These are phyloP conservation scores for Arrhamphus sclerolepis DNA, from an alignment of 2,797 vertebrate species.

Conservation along the genomic window DNA sequence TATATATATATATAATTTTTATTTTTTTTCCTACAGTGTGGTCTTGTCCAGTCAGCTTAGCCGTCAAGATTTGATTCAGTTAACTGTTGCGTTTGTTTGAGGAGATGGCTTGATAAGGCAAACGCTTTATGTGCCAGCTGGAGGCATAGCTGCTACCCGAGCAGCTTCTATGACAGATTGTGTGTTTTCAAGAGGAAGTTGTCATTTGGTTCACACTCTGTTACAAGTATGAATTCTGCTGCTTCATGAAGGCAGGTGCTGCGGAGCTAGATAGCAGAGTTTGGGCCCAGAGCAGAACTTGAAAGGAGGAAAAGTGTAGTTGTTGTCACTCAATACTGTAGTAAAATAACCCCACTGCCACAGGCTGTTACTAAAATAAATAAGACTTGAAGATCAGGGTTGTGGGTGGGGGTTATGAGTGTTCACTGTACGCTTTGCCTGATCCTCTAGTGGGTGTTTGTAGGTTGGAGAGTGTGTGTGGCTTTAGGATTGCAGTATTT, in stretches of 20 bases:
- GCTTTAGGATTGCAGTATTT: slow-evolving; percentile 30
- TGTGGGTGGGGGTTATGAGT: slow-evolving; percentile 57
- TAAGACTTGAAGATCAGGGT: slow-evolving; percentile 58
- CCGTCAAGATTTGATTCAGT: slow-evolving; percentile 37
- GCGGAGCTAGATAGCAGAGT: slow-evolving; percentile 51
- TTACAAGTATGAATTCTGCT: slow-evolving; percentile 34
- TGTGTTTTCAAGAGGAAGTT: slow-evolving; percentile 60
- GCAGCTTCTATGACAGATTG: slow-evolving; percentile 24
- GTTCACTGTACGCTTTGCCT: slow-evolving; percentile 53
- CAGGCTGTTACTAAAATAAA: slow-evolving; percentile 83
- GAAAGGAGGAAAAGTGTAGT: slow-evolving; percentile 74
- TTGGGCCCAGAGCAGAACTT: slow-evolving; percentile 60
- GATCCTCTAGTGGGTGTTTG: slow-evolving; percentile 37
- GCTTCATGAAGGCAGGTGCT: slow-evolving; percentile 57
- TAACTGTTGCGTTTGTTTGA: slow-evolving; percentile 38
- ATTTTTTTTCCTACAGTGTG: slow-evolving; percentile 47
- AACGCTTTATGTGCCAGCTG: slow-evolving; percentile 8
- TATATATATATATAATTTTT: too few species aligned
- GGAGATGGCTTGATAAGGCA: slow-evolving; percentile 52
- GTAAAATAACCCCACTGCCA: slow-evolving; percentile 79
- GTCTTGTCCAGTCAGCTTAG: slow-evolving; percentile 40
- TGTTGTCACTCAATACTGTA: slow-evolving; percentile 79
- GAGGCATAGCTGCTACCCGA: not conserved
- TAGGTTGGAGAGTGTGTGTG: slow-evolving; percentile 38
- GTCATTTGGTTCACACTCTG: slow-evolving; percentile 58